These are phyloP conservation scores for Tenrec ecaudatus DNA, from an alignment of 2,113 vertebrate genomes.

Conservation along the genomic window DNA sequence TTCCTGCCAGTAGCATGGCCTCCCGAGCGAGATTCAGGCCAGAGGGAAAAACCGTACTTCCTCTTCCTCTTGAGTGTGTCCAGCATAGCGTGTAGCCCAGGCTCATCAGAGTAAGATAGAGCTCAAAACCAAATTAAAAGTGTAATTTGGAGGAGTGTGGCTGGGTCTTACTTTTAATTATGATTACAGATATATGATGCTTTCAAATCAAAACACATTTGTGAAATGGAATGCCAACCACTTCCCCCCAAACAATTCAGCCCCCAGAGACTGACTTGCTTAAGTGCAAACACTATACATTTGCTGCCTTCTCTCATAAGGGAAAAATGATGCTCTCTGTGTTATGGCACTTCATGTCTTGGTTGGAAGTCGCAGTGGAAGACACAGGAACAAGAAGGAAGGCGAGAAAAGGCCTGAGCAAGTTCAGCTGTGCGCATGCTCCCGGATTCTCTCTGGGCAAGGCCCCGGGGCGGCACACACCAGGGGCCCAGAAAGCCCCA, in stretches of 20 bases:
- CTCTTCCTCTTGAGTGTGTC: fast-evolving
- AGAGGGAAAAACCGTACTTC: no score
- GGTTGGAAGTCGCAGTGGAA: not conserved
- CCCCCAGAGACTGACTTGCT: not conserved
- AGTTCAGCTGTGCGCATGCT: not conserved
- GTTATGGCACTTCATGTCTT: not conserved
- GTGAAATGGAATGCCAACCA: not conserved
- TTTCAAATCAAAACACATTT: not conserved
- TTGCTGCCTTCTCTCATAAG: not conserved
- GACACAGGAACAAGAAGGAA: not conserved
- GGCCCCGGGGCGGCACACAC: no score
- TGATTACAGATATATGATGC: not conserved
- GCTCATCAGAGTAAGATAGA: fast-evolving
- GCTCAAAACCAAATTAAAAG: no score
- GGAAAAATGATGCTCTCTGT: not conserved
- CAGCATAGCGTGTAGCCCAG: fast-evolving
- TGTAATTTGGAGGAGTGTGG: no score
- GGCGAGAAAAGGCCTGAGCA: not conserved
- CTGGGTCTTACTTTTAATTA: not conserved
- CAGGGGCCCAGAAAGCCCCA: fast-evolving
- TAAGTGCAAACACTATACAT: not conserved
- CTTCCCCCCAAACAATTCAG: not conserved
- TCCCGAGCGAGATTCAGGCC: fast-evolving
- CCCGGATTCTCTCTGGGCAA: not conserved
- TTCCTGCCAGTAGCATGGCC: not conserved